Percentiles rank a stretch among this genome's conserved stretches.
Evolutionary conservation across 2,113 vertebrate species (phyloP).

Genomic region (Alligator mississippiensis): DNA sequence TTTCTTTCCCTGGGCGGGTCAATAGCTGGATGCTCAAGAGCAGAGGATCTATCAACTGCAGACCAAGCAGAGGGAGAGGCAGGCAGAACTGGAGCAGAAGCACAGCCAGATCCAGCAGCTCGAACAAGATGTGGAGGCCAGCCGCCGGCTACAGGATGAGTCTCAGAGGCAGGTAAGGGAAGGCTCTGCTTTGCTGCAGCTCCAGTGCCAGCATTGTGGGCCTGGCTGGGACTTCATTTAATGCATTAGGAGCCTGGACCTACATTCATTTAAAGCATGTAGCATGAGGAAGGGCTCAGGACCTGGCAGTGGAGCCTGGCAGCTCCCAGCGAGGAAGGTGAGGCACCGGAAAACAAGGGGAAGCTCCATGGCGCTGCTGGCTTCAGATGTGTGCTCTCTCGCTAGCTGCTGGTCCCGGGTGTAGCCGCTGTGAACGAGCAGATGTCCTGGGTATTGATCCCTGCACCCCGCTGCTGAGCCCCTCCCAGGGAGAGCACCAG

Average conservation of each 20-base stretch:
- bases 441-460: slow-evolving; percentile 49
- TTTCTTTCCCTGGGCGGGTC: slow-evolving; percentile 91
- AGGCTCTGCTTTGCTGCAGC: neutral
- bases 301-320: neutral
- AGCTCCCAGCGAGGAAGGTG: neutral
- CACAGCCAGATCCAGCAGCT: slow-evolving; percentile 73
- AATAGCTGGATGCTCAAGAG: slow-evolving; percentile 92
- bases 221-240: slow-evolving; percentile 58
- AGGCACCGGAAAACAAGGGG: neutral
- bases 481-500: slow-evolving; percentile 35
- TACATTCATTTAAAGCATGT: slow-evolving; percentile 12
- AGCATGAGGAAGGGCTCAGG: slow-evolving; percentile 29
- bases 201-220: neutral
- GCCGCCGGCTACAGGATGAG: slow-evolving; percentile 70
- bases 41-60: slow-evolving; percentile 89
- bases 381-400: neutral
- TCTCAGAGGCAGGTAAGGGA: slow-evolving; percentile 80
- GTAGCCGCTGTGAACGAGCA: slow-evolving; percentile 31
- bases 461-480: slow-evolving; percentile 40
- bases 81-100: slow-evolving; percentile 83
- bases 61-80: slow-evolving; percentile 84
- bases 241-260: slow-evolving; percentile 24
- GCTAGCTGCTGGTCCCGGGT: slow-evolving; percentile 25
- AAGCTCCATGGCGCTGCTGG: neutral
- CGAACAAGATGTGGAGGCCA: slow-evolving; percentile 67